These are phyloP conservation scores for Phaetusa simplex DNA, from an alignment of 2,113 vertebrate genomes.

Conservation along the genomic window DNA sequence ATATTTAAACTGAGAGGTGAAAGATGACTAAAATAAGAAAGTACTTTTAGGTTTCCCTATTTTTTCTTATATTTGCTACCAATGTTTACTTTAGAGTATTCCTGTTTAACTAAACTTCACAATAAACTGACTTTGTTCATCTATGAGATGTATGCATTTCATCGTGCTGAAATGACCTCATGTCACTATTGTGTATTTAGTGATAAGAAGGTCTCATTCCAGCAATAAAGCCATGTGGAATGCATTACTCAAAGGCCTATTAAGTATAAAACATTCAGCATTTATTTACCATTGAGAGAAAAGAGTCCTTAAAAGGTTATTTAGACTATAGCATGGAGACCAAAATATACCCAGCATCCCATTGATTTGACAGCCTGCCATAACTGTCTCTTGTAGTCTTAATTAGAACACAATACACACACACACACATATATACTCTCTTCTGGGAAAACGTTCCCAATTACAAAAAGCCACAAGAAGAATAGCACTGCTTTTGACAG, in stretches of 20 bases:
- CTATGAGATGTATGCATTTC: not conserved
- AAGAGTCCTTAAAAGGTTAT: slow-evolving; percentile 60
- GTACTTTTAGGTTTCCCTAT: not conserved
- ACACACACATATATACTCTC: not conserved
- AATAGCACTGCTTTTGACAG: not conserved
- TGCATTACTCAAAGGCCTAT: slow-evolving; percentile 32
- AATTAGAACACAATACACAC: slow-evolving; percentile 37
- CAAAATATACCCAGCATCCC: slow-evolving; percentile 29
- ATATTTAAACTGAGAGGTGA: not conserved
- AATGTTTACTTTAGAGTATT: not conserved
- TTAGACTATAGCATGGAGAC: not conserved
- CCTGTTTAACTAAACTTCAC: not conserved
- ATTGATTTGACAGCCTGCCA: slow-evolving; percentile 46
- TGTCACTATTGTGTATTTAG: slow-evolving; percentile 20
- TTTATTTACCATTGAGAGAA: slow-evolving; percentile 38
- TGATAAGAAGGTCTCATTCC: slow-evolving; percentile 30
- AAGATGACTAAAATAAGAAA: not conserved
- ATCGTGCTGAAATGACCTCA: not conserved
- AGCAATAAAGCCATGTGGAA: slow-evolving; percentile 25
- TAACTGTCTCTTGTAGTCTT: not conserved
- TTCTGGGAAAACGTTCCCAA: not conserved
- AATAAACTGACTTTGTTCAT: not conserved
- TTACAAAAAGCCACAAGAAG: not conserved
- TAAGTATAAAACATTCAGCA: slow-evolving; percentile 26
- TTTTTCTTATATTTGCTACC: not conserved